These are phyloP conservation scores for Pristionchus japonicus DNA, from an alignment of 2,888 invertebrate species.

Conservation along the genomic window DNA sequence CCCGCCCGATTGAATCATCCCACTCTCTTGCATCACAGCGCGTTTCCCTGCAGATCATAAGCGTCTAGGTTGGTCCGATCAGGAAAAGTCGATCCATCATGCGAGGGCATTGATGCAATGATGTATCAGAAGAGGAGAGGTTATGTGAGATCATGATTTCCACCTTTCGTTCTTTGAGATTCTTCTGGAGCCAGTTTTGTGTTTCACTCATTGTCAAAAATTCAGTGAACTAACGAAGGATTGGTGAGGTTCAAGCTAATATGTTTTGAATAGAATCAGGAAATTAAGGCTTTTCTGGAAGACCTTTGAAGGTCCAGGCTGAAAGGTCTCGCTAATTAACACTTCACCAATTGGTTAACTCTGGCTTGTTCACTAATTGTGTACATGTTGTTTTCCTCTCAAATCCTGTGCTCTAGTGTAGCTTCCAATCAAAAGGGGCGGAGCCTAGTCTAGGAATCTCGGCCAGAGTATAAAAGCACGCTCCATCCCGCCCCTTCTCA, in stretches of 20 bases:
- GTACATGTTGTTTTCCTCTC: not conserved
- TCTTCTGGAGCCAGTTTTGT: not conserved
- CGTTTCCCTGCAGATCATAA: not conserved
- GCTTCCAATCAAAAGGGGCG: not conserved
- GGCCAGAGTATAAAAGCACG: slow-evolving; percentile 1
- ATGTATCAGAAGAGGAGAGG: no score
- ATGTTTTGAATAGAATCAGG: no score
- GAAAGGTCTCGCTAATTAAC: not conserved
- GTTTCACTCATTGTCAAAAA: no score
- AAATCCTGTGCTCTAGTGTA: not conserved
- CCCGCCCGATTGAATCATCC: not conserved
- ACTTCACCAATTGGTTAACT: not conserved
- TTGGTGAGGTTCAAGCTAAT: no score
- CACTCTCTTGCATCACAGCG: not conserved
- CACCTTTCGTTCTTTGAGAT: not conserved
- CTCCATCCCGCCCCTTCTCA: not conserved
- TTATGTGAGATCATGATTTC: slow-evolving; percentile 10
- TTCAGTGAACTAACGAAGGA: no score
- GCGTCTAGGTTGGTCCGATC: not conserved
- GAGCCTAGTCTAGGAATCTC: not conserved
- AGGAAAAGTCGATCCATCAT: not conserved
- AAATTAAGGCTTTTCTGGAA: not conserved
- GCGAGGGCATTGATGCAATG: not conserved
- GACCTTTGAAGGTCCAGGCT: not conserved
- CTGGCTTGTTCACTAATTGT: not conserved